Evolutionary conservation across 2,888 invertebrate species (phyloP).

Genomic region (Drosophila rellima): DNA sequence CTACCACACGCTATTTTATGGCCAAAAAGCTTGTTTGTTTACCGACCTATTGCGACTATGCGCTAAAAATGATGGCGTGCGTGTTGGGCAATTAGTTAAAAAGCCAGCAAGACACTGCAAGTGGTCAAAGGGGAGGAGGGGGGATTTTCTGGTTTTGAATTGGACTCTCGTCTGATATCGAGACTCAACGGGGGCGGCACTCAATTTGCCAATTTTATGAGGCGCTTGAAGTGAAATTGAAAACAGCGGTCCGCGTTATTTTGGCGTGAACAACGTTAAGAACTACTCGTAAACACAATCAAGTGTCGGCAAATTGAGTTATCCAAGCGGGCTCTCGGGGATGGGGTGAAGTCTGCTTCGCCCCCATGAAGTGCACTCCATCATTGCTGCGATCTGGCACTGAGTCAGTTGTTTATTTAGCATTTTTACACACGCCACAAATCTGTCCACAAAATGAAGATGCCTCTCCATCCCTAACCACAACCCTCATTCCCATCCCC

Average conservation of each 20-base stretch:
- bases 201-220: conserved; percentile 82
- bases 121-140: not conserved
- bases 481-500: not conserved
- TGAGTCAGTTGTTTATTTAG: conserved; percentile 55
- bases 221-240: conserved; percentile 72
- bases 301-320: conserved; percentile 63
- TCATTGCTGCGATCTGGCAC: conserved; percentile 39
- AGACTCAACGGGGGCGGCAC: conserved; percentile 77
- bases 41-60: conserved; percentile 52
- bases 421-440: conserved; percentile 68
- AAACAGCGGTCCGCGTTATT: conserved; percentile 49
- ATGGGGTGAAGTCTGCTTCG: not conserved
- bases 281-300: conserved; percentile 34
- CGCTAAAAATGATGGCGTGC: conserved; percentile 61
- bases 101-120: conserved; percentile 40
- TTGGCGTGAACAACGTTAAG: conserved; percentile 48
- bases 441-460: conserved; percentile 54
- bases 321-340: conserved; percentile 28
- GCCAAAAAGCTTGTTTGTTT: conserved; percentile 67
- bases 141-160: not conserved
- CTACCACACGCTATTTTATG: conserved; percentile 77
- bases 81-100: conserved; percentile 71
- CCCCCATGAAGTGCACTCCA: conserved; percentile 57
- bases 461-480: not conserved
- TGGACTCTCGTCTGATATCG: conserved; percentile 23